Percentiles rank a stretch among this genome's conserved stretches.
Evolutionary conservation across 2,888 invertebrate species (phyloP).

Genomic region (Leptinotarsa rubiginosa): DNA sequence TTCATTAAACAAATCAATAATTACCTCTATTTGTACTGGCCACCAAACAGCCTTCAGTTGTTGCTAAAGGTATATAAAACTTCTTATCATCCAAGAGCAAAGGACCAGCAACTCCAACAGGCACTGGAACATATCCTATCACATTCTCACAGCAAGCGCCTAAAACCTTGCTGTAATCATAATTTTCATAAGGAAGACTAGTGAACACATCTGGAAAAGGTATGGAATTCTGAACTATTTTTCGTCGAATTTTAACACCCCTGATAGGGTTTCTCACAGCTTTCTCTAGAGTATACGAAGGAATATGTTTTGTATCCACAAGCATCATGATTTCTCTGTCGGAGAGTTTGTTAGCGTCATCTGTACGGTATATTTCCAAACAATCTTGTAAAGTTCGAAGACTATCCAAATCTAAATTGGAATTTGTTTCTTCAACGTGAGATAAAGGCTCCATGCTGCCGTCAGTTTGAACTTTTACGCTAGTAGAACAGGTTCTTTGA

Average conservation of each 20-base stretch:
- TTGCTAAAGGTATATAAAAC: constrained; percentile 95
- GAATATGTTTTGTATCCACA: constrained; percentile 84
- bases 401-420: constrained; percentile 43
- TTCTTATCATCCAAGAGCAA: constrained; percentile 83
- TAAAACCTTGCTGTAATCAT: constrained; percentile 85
- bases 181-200: constrained; percentile 83
- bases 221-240: constrained; percentile 71
- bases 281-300: constrained; percentile 86
- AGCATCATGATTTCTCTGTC: constrained; percentile 87
- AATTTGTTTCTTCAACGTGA: constrained; percentile 32
- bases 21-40: constrained; percentile 90
- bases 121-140: constrained; percentile 94
- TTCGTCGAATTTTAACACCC: constrained; percentile 85
- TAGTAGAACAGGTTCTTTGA: constrained; percentile 48
- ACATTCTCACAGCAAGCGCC: constrained; percentile 98
- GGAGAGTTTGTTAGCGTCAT: constrained; percentile 75
- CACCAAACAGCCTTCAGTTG: constrained; percentile 96
- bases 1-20: constrained; percentile 4
- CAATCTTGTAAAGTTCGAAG: constrained; percentile 73
- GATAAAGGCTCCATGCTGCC: constrained; percentile 31
- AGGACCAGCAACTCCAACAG: constrained; percentile 95
- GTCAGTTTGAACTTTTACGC: constrained; percentile 56
- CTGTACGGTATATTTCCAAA: constrained; percentile 76
- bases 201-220: constrained; percentile 69
- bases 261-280: constrained; percentile 82